Conservation (phyloP, 2,113 vertebrate genomes). For the Oncorhynchus clarkii region DNA sequence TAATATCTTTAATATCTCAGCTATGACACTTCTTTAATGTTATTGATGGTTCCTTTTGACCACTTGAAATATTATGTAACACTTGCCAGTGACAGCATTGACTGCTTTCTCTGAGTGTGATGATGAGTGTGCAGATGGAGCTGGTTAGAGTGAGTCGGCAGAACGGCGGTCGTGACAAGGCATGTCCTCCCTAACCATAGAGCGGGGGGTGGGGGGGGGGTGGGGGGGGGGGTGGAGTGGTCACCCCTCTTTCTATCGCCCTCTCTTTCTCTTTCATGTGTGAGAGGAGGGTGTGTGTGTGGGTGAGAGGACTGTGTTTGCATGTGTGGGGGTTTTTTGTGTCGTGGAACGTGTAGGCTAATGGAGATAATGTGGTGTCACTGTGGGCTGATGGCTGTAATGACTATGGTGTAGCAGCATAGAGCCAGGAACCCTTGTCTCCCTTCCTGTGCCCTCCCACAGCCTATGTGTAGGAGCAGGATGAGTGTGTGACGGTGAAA, state of each 20-base stretch:
- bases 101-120: neutral
- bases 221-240: neutral
- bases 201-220: neutral
- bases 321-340: neutral
- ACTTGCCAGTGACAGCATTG: neutral
- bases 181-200: neutral
- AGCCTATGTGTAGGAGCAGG: neutral
- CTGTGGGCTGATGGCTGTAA: neutral
- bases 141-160: constrained; percentile 8
- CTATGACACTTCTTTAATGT: neutral
- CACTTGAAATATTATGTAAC: neutral
- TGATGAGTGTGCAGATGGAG: neutral
- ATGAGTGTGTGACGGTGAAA: constrained; percentile 1
- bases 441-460: neutral
- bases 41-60: neutral
- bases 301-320: neutral
- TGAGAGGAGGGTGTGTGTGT: neutral
- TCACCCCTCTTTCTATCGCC: neutral
- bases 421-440: neutral
- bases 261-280: neutral
- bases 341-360: neutral
- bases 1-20: neutral
- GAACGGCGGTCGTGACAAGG: neutral
- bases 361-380: constrained; percentile 1
- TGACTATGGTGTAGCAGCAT: constrained; percentile 1